Evolutionary conservation across 2,797 vertebrate species (phyloP).

Genomic region (Peromyscus attwateri): DNA sequence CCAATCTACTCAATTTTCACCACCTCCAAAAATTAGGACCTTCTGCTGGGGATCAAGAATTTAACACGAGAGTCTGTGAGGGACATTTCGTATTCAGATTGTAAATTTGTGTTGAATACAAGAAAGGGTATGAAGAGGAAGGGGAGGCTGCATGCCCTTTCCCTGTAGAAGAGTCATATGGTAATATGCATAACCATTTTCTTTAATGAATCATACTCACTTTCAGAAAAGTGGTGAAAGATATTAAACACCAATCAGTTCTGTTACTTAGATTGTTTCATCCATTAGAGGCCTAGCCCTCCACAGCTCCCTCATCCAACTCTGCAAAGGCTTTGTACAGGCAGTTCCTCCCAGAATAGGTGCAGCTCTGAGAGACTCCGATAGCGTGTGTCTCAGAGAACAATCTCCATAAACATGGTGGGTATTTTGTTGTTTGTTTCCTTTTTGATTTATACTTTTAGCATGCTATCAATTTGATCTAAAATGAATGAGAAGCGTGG

Average conservation of each 20-base stretch:
- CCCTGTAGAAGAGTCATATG: background rate
- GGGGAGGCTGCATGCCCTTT: background rate
- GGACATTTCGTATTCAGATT: background rate
- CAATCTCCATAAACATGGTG: no score
- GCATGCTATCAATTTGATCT: background rate
- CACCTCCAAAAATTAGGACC: background rate
- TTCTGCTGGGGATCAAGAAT: background rate
- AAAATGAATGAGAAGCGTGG: background rate
- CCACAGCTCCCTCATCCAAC: background rate
- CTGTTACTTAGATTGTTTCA: background rate
- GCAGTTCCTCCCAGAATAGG: background rate
- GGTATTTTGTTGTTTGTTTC: background rate
- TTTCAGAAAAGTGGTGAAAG: constrained; percentile 9
- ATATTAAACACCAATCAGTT: background rate
- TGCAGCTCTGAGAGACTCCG: background rate
- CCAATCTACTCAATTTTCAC: background rate
- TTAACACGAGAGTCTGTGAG: background rate
- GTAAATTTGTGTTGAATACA: background rate
- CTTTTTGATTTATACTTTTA: background rate
- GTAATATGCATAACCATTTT: background rate
- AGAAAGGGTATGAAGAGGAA: background rate
- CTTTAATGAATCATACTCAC: background rate
- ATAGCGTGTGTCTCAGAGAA: background rate
- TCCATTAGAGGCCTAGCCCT: fast-evolving
- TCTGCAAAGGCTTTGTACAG: background rate